Evolutionary conservation across 2,113 vertebrate species (phyloP).

Genomic region (Onychostoma macrolepis): DNA sequence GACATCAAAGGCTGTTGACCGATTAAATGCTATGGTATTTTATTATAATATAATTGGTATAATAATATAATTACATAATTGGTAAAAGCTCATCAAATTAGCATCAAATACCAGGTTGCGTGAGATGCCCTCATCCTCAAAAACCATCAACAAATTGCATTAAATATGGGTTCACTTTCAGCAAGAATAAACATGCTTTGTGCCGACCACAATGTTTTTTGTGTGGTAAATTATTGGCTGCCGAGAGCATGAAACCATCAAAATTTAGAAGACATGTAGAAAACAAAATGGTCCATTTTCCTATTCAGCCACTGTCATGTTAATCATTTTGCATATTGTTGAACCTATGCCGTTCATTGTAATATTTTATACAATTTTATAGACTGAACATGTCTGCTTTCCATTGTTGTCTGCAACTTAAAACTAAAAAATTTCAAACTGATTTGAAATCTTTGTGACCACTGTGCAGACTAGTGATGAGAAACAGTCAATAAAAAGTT

Average conservation of each 20-base stretch:
- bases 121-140: not conserved
- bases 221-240: slow-evolving; percentile 20
- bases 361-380: not conserved
- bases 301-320: not conserved
- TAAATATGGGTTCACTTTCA: not conserved
- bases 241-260: not conserved
- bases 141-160: not conserved
- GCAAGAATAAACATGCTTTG: not conserved
- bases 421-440: not conserved
- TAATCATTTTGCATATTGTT: not conserved
- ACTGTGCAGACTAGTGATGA: not conserved
- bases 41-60: not conserved
- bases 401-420: not conserved
- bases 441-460: not conserved
- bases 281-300: not conserved
- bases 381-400: not conserved
- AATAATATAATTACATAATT: not conserved
- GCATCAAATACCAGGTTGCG: not conserved
- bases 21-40: not conserved
- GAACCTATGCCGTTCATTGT: not conserved
- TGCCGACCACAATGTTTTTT: not conserved
- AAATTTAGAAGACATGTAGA: not conserved
- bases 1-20: not conserved
- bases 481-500: not conserved
- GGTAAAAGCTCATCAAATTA: not conserved